Base-by-base conservation (phyloP, 2,797 vertebrate species). In the Trematomus bernacchii region DNA sequence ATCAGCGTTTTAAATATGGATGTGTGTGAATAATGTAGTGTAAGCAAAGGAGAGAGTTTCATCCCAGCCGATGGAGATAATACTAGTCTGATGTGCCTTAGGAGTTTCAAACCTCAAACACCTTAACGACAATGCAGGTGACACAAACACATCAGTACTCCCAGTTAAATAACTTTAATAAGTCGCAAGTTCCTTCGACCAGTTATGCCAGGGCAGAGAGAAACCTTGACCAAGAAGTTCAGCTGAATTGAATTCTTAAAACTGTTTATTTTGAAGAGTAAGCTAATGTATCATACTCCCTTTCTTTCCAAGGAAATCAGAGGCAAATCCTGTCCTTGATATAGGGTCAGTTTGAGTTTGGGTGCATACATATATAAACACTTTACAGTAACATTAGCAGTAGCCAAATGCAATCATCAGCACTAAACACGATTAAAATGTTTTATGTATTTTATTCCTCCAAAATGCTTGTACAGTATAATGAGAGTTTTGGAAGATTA, bases 81-180 rank as follows among this genome's bases (percentile, higher is more conserved):
- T 10, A 16, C 14, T 50, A 18, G 11, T 59, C 27, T 0, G 18
- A 15, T 8, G 13, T 21, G 44, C 46, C 7, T 16, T 21, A n/a
- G 10, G 5, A 27, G 46, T 11, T 63, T 37, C 59, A 73, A 58
- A 58, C 55, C 12, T 44, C 57, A 44, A 66, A 27, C 40, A 23
- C 8, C 2, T 18, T 3, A 23, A 53, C 43, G 8, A 43, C 21
- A 21, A 15, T 12, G 6, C 18, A 27, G 46, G 44, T 55, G 44
- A 18, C 3, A 10, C 8, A 50, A 15, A 5, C 40, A 50, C 37
- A 23, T 10, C 11, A 60, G 37, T n/a, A 30, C 33, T 51, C 15
- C 11, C 11, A 48, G 18, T 30, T 8, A 15, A 46, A 21, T 12
- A 51, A 52, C 40, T 9, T 47, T 0, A 19, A 59, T 23, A 37